Evolutionary conservation across 92 coral and sea anemone species (phyloP).

Genomic region (Porites evermanni): DNA sequence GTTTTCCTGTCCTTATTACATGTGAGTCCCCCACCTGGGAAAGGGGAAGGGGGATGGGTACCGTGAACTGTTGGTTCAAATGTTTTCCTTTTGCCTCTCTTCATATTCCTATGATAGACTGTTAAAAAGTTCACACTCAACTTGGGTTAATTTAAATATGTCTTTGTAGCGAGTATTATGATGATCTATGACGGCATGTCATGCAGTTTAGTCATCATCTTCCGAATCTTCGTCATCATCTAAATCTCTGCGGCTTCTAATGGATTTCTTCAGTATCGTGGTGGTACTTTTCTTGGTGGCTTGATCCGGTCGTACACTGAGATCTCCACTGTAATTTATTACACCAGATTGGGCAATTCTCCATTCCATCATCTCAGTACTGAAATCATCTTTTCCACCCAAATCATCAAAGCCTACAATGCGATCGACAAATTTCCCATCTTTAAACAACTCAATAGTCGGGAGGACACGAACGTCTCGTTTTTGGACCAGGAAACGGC

Average conservation of each 20-base stretch:
- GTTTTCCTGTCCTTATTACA: no score
- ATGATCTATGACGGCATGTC: not conserved
- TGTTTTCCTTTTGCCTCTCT: no score
- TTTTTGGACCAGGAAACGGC: slow-evolving; percentile 86
- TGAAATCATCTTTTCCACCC: slow-evolving; percentile 95
- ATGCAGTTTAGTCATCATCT: slow-evolving; percentile 60
- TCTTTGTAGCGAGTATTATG: no score
- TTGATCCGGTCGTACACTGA: slow-evolving; percentile 84
- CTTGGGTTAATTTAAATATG: no score
- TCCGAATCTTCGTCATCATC: slow-evolving; percentile 85
- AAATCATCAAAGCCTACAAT: slow-evolving; percentile 96
- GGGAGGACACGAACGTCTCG: slow-evolving; percentile 88
- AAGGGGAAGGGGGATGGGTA: no score
- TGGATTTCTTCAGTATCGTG: slow-evolving; percentile 70
- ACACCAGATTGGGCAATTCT: slow-evolving; percentile 91
- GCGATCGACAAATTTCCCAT: slow-evolving; percentile 94
- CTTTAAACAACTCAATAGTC: slow-evolving; percentile 84
- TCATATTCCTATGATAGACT: no score
- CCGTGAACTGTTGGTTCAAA: no score
- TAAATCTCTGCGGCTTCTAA: slow-evolving; percentile 64
- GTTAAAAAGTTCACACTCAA: no score
- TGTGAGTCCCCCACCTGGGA: no score
- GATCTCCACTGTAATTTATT: slow-evolving; percentile 91
- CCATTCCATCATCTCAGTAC: slow-evolving; percentile 96
- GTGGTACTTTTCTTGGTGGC: slow-evolving; percentile 68